Evolutionary conservation across 2,113 vertebrate genomes (phyloP), one percentile per base, ranked within the genome.

Genomic region (Platysternon megacephalum): DNA sequence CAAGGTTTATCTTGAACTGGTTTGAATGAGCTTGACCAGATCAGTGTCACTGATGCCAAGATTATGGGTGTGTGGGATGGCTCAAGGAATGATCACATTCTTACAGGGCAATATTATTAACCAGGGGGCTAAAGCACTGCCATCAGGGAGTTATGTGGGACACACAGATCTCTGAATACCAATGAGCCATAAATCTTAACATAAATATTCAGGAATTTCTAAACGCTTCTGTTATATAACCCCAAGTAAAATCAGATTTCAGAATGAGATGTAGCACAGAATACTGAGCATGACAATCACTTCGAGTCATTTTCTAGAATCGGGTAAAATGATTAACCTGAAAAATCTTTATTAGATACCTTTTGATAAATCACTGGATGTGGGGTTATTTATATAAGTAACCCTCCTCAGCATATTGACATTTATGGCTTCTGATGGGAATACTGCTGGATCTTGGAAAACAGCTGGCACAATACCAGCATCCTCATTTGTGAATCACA

Each of bases 131-230:
- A 93, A 95, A 94, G 48, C 88, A 81, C 85, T 86, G 93, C 85
- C 91, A 87, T 94, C 84, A 92, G 51, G 74, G 61, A 2, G 5
- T 72, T 82, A 80, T 61, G 76, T 79, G 74, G 82, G 65, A 85
- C 72, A 86, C 22, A 55, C 46, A 95, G 93, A 94, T 90, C 17
- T 35, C 2, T 56, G 93, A 94, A 93, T 93, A 93, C 56, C 91
- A 95, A 97, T 81, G 58, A 96, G 86, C 82, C 78, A 51, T 53
- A 93, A 95, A 56, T 80, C 82, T 84, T 82, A 93, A 91, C 82
- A 92, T 89, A 80, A 97, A 96, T 92, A 97, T 97, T 97, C 90
- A 96, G 82, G 83, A 92, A 92, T 94, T 96, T 93, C 84, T 97
- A 84, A 92, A 95, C 91, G 85, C 92, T 93, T 17, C 76, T 91